These are phyloP conservation scores for Trachymyrmex septentrionalis DNA, from an alignment of 1,140 invertebrate genomes.

Conservation along the genomic window DNA sequence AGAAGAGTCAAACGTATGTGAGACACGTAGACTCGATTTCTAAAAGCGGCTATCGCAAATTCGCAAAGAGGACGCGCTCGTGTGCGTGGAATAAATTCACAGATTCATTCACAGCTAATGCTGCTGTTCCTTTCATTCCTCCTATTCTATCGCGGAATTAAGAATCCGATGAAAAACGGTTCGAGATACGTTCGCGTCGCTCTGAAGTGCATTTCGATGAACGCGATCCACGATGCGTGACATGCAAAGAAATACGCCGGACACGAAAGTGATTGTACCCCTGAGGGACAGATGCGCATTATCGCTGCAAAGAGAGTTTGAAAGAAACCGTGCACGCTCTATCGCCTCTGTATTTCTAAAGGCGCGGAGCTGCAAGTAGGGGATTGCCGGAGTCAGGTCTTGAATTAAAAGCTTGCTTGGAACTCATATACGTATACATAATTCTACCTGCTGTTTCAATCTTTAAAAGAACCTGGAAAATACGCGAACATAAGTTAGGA, in stretches of 20 bases:
- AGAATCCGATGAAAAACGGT: conserved; percentile 45
- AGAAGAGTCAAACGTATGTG: conserved; percentile 13
- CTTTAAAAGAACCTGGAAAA: background rate
- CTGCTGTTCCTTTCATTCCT: conserved; percentile 18
- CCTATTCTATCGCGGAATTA: conserved; percentile 48
- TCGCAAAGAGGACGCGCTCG: conserved; percentile 4
- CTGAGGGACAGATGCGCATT: conserved; percentile 25
- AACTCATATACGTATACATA: background rate
- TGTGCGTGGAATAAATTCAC: conserved; percentile 56
- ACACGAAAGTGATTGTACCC: conserved; percentile 32
- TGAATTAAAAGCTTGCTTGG: conserved; percentile 46
- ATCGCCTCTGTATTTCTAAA: conserved; percentile 33
- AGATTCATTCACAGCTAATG: background rate
- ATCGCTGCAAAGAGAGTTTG: conserved; percentile 15
- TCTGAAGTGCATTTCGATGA: conserved; percentile 27
- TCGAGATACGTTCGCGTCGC: conserved; percentile 18
- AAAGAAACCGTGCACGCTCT: conserved; percentile 19
- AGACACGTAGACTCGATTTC: conserved; percentile 42
- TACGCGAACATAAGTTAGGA: background rate
- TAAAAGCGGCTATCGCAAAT: conserved; percentile 60
- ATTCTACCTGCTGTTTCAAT: background rate
- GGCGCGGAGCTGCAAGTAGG: background rate
- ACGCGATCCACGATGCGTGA: conserved; percentile 21
- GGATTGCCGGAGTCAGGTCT: conserved; percentile 5
- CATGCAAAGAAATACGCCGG: conserved; percentile 25